These are phyloP conservation scores for Procambarus clarkii DNA, from an alignment of 1,140 invertebrate genomes.

Conservation along the genomic window DNA sequence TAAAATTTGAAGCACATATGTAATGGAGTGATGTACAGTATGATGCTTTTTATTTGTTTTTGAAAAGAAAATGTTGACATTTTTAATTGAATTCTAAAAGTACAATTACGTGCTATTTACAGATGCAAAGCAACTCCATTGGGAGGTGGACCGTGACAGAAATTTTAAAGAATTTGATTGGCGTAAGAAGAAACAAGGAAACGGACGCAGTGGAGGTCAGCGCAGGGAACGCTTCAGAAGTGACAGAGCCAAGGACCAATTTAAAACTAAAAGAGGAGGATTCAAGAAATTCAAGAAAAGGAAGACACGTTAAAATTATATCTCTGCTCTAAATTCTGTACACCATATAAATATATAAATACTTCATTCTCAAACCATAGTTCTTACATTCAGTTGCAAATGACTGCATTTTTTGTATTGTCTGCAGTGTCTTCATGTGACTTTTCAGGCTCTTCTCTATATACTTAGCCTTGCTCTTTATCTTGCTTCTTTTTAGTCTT, in stretches of 20 bases:
- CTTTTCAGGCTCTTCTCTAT: no score
- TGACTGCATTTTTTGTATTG: no score
- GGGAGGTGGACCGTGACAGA: slow-evolving; percentile 37
- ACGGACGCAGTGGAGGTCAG: background rate
- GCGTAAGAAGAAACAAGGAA: slow-evolving; percentile 5
- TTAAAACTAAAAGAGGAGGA: slow-evolving; percentile 1
- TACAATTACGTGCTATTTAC: background rate
- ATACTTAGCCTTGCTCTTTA: no score
- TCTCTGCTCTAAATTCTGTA: background rate
- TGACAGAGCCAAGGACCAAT: background rate
- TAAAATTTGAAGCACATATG: no score
- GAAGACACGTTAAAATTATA: background rate
- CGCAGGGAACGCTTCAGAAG: background rate
- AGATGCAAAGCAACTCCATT: slow-evolving; percentile 48
- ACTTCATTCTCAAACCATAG: no score
- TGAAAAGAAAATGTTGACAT: background rate
- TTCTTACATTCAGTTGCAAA: no score
- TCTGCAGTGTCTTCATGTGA: no score
- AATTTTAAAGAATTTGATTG: slow-evolving; percentile 22
- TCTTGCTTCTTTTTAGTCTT: no score
- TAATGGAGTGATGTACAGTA: no score
- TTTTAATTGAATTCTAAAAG: background rate
- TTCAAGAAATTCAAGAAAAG: background rate
- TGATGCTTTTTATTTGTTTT: background rate
- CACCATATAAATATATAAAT: background rate